Evolutionary conservation across 2,797 vertebrate genomes (phyloP), one percentile per base, ranked within the genome.

Genomic region (Melanotaenia boesemani): DNA sequence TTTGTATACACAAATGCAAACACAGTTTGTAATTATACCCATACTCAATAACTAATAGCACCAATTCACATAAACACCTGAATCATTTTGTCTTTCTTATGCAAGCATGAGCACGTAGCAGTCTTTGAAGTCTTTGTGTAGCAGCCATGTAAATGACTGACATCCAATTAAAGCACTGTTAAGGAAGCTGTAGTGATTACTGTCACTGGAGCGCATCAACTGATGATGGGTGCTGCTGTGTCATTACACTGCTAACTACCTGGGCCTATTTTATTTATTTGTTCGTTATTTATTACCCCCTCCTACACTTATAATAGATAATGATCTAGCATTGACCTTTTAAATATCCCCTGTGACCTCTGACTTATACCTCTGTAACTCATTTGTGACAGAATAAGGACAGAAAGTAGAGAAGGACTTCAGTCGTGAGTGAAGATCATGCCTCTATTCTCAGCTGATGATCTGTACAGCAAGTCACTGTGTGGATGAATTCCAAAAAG

Each of bases 241-340:
- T 93, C 84, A 91, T 89, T 92, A 93, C 74, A 4, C 67, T 16
- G 76, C 78, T 90, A 89, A 91, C 86, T 87, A 91, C 90, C 80
- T 75, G 66, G 66, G 56, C 83, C 72, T 83, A 76, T 88, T 89
- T 92, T 86, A 90, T 92, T 88, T 80, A 86, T 85, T 73, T 77
- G 18, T 79, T 83, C 79, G 87, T 88, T 92, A 88, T 90, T 92
- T 92, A 91, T 90, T 55, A 65, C 61, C 34, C n/a, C 56, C 67
- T 67, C 80, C 63, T 65, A 74, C 79, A 71, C 58, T 61, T 71
- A 28, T 44, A 57, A 52, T 37, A 34, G 74, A 60, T 83, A 85
- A 85, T 83, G 77, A 69, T 18, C 44, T 46, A 55, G 39, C 67
- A 48, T 10, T 89, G 86, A 91, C 88, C 84, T 90, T 88, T 85